phyloP scores from a whole-genome alignment of 2,797 vertebrate genomes.

The Syndactyla subalaris region DNA sequence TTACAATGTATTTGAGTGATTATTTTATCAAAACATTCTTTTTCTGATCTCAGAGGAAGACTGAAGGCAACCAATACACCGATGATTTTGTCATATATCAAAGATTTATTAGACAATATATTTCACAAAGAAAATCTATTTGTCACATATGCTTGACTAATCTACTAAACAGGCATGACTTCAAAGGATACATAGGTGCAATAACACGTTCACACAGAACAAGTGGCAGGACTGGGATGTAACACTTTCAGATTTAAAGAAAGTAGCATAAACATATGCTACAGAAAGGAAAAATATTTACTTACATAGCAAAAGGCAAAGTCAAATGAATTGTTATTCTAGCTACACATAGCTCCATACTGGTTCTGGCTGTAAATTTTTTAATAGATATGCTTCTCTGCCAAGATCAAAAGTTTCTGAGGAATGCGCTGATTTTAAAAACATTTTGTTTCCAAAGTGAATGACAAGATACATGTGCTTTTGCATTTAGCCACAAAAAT shows the following conservation, averaged over 20 bases:
- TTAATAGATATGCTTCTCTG: background rate
- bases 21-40: constrained; percentile 48
- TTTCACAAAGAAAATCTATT: constrained; percentile 58
- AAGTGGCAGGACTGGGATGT: constrained; percentile 28
- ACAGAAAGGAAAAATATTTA: constrained; percentile 18
- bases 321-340: background rate
- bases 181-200: constrained; percentile 48
- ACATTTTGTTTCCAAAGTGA: background rate
- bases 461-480: constrained; percentile 16
- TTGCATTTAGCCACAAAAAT: background rate
- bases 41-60: constrained; percentile 61
- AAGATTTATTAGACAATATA: constrained; percentile 45
- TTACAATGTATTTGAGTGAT: constrained; percentile 9
- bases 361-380: background rate
- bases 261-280: constrained; percentile 17
- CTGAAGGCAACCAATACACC: constrained; percentile 20
- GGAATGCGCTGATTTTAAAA: constrained; percentile 16
- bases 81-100: constrained; percentile 1
- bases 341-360: background rate
- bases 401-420: constrained; percentile 42
- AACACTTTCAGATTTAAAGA: constrained; percentile 17
- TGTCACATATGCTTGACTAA: constrained; percentile 59
- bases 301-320: background rate
- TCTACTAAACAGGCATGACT: constrained; percentile 46
- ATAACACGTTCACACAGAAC: background rate